Evolutionary conservation across 1,140 invertebrate genomes (phyloP).

Genomic region (Eueides isabella): DNA sequence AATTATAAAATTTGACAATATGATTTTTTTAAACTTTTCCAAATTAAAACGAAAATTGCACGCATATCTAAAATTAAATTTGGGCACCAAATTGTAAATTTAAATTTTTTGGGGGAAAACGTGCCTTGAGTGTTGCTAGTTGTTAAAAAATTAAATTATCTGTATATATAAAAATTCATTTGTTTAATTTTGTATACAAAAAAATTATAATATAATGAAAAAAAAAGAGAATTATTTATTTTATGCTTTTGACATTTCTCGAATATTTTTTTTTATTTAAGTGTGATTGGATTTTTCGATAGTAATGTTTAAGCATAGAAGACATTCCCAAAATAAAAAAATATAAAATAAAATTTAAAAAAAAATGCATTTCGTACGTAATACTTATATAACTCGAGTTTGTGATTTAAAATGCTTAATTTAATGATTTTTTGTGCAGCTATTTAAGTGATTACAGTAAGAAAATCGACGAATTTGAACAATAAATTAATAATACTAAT

Average conservation of each 20-base stretch:
- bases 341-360: neutral
- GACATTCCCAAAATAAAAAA: constrained; percentile 29
- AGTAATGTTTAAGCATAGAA: constrained; percentile 1
- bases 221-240: neutral
- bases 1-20: no score
- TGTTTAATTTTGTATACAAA: neutral
- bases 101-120: neutral
- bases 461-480: neutral
- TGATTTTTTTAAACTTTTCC: no score
- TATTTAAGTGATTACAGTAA: neutral
- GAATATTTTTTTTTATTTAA: neutral
- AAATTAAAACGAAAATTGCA: neutral
- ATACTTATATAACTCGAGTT: constrained; percentile 17
- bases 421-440: neutral
- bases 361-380: constrained; percentile 30
- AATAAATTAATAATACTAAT: neutral
- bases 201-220: neutral
- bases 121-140: constrained; percentile 18
- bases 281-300: constrained; percentile 9
- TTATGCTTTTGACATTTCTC: constrained; percentile 5
- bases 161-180: neutral
- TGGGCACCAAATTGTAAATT: constrained; percentile 3
- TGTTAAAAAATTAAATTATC: neutral
- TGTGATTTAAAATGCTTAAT: constrained; percentile 21
- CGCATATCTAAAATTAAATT: constrained; percentile 20